Conservation (phyloP, 2,113 vertebrate genomes). For the Sialia sialis region DNA sequence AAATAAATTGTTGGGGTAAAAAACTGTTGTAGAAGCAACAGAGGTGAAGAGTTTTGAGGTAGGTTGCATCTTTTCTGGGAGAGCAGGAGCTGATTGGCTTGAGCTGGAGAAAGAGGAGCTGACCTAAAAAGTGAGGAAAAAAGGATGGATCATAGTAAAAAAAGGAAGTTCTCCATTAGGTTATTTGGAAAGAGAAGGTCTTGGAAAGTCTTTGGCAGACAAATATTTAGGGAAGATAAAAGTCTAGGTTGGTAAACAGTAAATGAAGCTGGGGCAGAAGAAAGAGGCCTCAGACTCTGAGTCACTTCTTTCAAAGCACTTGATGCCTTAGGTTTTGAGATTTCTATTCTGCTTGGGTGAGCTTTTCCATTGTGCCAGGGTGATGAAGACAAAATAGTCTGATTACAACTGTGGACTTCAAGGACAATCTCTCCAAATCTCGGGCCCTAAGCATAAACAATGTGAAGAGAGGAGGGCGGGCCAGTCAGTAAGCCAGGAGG, state of each 20-base stretch:
- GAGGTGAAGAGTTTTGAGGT: background rate
- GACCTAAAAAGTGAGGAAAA: background rate
- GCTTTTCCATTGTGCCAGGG: too few relatives aligned
- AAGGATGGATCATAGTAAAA: background rate
- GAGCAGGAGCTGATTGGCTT: background rate
- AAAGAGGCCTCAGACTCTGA: background rate
- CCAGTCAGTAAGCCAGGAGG: too few relatives aligned
- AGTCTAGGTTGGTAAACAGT: background rate
- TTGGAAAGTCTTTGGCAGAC: background rate
- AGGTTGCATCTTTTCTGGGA: background rate
- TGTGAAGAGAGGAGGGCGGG: too few relatives aligned
- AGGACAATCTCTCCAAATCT: too few relatives aligned
- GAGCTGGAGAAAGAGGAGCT: background rate
- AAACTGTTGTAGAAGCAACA: background rate
- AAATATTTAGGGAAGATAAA: background rate
- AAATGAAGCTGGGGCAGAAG: background rate
- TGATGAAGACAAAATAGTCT: too few relatives aligned
- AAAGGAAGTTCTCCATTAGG: background rate
- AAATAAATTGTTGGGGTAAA: background rate
- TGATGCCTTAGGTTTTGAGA: too few relatives aligned
- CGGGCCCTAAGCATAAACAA: too few relatives aligned
- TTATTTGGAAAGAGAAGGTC: background rate
- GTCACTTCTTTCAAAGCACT: background rate
- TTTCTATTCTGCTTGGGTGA: too few relatives aligned
- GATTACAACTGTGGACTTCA: too few relatives aligned